A percentile compares a stretch with the other conserved stretches of the same genome.
Evolutionary conservation across 2,113 vertebrate genomes (phyloP).

Genomic region (Chaetodon auriga): DNA sequence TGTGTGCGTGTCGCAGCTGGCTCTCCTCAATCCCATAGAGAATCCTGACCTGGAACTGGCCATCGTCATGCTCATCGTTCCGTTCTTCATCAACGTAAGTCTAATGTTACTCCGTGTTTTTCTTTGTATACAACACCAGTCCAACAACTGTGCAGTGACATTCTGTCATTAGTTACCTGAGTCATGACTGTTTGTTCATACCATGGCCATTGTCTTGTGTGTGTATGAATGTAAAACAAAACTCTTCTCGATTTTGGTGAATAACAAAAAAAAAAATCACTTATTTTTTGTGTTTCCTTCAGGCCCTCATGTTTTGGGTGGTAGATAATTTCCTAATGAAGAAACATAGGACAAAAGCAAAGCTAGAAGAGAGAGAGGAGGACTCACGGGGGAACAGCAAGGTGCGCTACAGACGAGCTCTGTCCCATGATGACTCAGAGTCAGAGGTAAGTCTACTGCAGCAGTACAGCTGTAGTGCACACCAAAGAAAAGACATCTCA

Average conservation of each 20-base stretch:
- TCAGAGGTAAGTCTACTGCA: slow-evolving; percentile 88
- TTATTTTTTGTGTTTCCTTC: slow-evolving; percentile 19
- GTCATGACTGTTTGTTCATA: background rate
- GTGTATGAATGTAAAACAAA: background rate
- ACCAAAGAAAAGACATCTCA: too few relatives aligned
- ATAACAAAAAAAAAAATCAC: background rate
- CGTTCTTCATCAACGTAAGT: slow-evolving; percentile 98
- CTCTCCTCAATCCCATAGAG: slow-evolving; percentile 91
- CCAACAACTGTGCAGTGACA: background rate
- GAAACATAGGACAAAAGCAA: slow-evolving; percentile 98
- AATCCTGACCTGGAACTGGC: slow-evolving; percentile 95
- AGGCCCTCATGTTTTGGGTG: slow-evolving; percentile 99
- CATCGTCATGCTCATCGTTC: slow-evolving; percentile 98
- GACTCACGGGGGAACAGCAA: slow-evolving; percentile 93
- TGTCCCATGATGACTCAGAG: slow-evolving; percentile 97
- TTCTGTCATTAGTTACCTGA: background rate
- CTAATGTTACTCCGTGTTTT: background rate
- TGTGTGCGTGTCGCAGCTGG: slow-evolving; percentile 85
- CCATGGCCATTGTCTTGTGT: background rate
- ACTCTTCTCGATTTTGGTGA: background rate
- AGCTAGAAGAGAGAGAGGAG: slow-evolving; percentile 94
- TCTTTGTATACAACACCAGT: background rate
- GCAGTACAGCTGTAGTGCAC: too few relatives aligned
- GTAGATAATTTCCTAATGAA: slow-evolving; percentile 99
- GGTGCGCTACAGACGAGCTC: slow-evolving; percentile 94